Base-by-base conservation (phyloP, 1,140 invertebrate genomes). In the Ladona fulva region DNA sequence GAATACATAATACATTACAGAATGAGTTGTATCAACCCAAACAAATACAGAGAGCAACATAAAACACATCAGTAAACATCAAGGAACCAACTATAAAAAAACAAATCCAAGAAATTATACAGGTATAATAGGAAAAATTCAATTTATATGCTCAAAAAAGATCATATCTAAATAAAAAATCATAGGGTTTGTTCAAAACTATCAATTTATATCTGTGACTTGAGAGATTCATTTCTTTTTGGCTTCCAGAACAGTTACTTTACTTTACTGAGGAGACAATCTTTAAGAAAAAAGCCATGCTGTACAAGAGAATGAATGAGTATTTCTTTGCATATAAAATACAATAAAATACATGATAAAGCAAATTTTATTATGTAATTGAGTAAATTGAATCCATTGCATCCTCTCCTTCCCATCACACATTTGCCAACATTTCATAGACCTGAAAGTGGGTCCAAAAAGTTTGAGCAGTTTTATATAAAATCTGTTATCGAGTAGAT, bases 21-120 rank as follows among this genome's bases (percentile, higher is more conserved):
- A 22, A 16, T 66, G 52, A 22, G 52, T 66, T 66, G 14, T 66
- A 6, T 66, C n/a, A 66, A 66, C 52, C 52, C 52, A 66, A 12
- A 66, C 52, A 66, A 66, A 19, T 66, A 66, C 52, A 66, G n/a
- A 66, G 52, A 66, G 52, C 52, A 66, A 66, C 52, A 22, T 66
- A 22, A 66, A 66, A 66, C 3, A 66, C 52, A 66, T 19, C 16
- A 66, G 16, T 19, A 66, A 66, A 66, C 52, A 66, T 66, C 52
- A 66, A 66, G n/a, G 52, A 66, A 66, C n/a, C 52, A 66, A 66
- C 16, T 16, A 66, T 12, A 66, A 12, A 66, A 22, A 66, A 66
- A 3, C 3, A 66, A 6, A 19, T 66, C 52, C 5, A 22, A 66
- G 52, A 66, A 66, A 66, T 66, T 22, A 66, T 66, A 66, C n/a